These are phyloP conservation scores for Lacerta bilineata DNA, from an alignment of 2,797 vertebrate genomes.

Conservation along the genomic window DNA sequence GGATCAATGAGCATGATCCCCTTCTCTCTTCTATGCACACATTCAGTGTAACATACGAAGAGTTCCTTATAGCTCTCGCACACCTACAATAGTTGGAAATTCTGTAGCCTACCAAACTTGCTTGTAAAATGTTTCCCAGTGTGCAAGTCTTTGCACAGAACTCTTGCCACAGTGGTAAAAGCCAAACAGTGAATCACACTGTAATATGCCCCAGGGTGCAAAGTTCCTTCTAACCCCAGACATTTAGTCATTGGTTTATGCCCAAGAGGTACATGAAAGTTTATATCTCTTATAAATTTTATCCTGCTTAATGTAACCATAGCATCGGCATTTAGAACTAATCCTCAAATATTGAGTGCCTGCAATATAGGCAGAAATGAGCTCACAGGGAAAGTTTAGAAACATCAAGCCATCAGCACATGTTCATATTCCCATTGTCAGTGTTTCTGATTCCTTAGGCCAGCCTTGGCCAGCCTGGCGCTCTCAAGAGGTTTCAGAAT, in stretches of 20 bases:
- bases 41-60: background rate
- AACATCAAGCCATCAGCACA: conserved; percentile 28
- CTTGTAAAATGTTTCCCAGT: background rate
- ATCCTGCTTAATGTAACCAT: conserved; percentile 9
- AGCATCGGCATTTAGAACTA: conserved; percentile 1
- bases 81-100: background rate
- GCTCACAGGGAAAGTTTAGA: conserved; percentile 7
- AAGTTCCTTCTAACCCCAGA: conserved; percentile 63
- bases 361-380: background rate
- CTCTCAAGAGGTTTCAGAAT: too few species aligned
- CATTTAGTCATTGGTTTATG: conserved; percentile 60
- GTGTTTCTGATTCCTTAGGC: background rate
- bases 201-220: conserved; percentile 37
- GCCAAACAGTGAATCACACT: conserved; percentile 32
- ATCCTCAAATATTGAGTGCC: fast-evolving
- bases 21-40: background rate
- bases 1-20: background rate
- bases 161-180: conserved; percentile 7
- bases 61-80: background rate
- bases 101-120: background rate
- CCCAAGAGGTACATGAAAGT: conserved; percentile 55
- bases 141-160: background rate
- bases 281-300: conserved; percentile 60
- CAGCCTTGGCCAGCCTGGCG: too few species aligned
- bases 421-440: conserved; percentile 17